phyloP scores from a whole-genome alignment of 2,797 vertebrate species.

The Ispidina picta region DNA sequence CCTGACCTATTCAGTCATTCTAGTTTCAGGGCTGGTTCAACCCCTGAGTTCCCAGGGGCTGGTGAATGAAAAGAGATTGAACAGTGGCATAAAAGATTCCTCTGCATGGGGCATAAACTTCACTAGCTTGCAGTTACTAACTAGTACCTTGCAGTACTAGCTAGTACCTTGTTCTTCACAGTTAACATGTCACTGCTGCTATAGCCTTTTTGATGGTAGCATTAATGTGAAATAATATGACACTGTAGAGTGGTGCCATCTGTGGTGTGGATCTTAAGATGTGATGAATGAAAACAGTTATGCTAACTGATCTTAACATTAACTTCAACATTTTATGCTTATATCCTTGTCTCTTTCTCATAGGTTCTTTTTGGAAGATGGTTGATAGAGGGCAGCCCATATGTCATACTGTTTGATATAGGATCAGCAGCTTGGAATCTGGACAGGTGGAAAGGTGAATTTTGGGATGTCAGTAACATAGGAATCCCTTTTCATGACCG shows the following conservation, averaged over 20 bases:
- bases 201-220: not conserved
- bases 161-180: not conserved
- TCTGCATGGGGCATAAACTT: not conserved
- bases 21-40: not conserved
- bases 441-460: slow-evolving; percentile 93
- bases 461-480: slow-evolving; percentile 89
- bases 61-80: not conserved
- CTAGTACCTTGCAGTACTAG: too few species aligned
- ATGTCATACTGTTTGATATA: slow-evolving; percentile 92
- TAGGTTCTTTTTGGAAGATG: slow-evolving; percentile 94
- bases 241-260: not conserved
- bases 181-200: not conserved
- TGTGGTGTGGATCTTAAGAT: not conserved
- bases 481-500: slow-evolving; percentile 89
- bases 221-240: not conserved
- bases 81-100: not conserved
- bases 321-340: not conserved
- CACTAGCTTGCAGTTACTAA: not conserved
- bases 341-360: not conserved
- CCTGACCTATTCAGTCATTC: not conserved
- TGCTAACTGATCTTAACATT: not conserved
- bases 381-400: slow-evolving; percentile 95
- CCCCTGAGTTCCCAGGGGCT: not conserved
- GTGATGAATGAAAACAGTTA: not conserved
- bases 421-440: slow-evolving; percentile 90